Conservation (phyloP, 2,888 invertebrate species). For the Agonopterix subpropinquella region DNA sequence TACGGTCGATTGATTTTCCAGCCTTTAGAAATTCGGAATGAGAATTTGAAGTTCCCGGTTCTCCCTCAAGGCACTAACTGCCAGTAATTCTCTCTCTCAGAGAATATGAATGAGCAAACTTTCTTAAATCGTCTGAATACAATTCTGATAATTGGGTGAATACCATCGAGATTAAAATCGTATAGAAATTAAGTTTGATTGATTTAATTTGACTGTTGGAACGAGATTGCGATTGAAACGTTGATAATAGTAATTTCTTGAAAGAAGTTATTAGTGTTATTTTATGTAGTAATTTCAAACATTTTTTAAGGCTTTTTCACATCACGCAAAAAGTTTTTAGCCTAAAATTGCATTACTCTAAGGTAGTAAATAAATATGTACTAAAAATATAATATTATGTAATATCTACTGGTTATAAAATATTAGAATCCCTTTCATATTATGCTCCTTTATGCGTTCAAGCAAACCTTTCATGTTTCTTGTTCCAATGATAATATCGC, state of each 20-base stretch:
- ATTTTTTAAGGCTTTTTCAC: no score
- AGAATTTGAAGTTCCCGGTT: neutral
- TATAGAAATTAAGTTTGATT: conserved; percentile 3
- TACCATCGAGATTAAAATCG: conserved; percentile 8
- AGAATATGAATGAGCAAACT: conserved; percentile 7
- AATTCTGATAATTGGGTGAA: conserved; percentile 7
- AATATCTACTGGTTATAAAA: neutral
- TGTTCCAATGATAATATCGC: conserved; percentile 12
- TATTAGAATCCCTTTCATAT: conserved; percentile 1
- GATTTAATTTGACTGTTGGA: no score
- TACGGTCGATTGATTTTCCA: neutral
- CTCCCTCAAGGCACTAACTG: neutral
- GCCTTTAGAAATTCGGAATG: neutral
- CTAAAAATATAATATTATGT: no score
- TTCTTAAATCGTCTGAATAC: conserved; percentile 3
- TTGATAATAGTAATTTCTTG: no score
- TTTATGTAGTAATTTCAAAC: no score
- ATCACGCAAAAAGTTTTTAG: no score
- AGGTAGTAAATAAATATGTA: no score
- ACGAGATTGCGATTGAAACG: no score
- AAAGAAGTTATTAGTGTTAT: no score
- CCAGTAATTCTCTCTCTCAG: neutral
- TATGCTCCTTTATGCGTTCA: conserved; percentile 1
- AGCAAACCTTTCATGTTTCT: conserved; percentile 3
- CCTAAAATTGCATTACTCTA: no score